phyloP scores from a whole-genome alignment of 1,140 invertebrate species.

The Centruroides vittatus region DNA sequence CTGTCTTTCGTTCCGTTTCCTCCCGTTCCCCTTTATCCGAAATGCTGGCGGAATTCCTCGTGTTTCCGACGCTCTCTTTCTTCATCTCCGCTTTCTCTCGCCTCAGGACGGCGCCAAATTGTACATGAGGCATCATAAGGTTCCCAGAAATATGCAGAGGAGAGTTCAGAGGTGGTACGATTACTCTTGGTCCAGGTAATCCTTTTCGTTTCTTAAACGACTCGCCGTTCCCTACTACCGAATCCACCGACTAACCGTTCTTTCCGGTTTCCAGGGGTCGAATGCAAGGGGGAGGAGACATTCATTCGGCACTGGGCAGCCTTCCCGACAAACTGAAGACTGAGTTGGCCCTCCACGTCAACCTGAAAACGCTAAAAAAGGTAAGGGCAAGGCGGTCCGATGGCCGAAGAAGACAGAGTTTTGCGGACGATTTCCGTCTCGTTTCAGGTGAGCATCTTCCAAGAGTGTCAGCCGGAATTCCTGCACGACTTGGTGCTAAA shows the following conservation, averaged over 20 bases:
- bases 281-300: slow-evolving; percentile 88
- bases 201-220: neutral
- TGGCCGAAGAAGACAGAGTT: neutral
- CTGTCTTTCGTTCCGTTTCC: no score
- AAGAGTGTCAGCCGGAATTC: slow-evolving; percentile 95
- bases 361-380: slow-evolving; percentile 87
- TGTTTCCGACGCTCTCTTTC: no score
- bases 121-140: slow-evolving; percentile 94
- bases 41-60: no score
- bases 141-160: slow-evolving; percentile 84
- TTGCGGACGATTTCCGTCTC: neutral
- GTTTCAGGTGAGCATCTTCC: slow-evolving; percentile 59
- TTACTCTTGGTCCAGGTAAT: slow-evolving; percentile 80
- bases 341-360: slow-evolving; percentile 87
- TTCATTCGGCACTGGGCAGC: slow-evolving; percentile 81
- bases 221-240: neutral
- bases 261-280: slow-evolving; percentile 48
- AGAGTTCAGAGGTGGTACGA: slow-evolving; percentile 92
- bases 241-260: neutral
- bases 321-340: slow-evolving; percentile 93
- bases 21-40: no score
- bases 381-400: slow-evolving; percentile 35
- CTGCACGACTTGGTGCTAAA: slow-evolving; percentile 90
- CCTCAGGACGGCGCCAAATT: slow-evolving; percentile 78
- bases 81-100: neutral